A percentile compares a stretch with the other conserved stretches of the same genome.
These are phyloP conservation scores for Atrina japonica DNA, from an alignment of 2,888 invertebrate species.

Conservation along the genomic window DNA sequence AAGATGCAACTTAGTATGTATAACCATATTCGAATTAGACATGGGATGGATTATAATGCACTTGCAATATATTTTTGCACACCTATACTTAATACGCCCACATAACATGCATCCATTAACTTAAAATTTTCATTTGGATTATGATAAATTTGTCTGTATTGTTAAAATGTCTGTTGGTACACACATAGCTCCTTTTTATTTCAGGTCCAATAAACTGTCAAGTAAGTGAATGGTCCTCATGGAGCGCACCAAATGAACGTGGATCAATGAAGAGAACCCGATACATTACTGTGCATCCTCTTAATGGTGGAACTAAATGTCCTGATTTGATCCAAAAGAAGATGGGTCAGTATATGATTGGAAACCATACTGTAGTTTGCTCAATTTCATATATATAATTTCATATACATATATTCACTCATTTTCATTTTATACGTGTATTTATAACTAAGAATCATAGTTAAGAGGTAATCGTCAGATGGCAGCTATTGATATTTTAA, in stretches of 20 bases:
- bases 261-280: not conserved
- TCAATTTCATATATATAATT: not conserved
- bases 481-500: not conserved
- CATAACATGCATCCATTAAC: no score
- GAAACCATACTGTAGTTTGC: no score
- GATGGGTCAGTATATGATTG: not conserved
- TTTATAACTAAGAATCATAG: not conserved
- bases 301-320: constrained; percentile 11
- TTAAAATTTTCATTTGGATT: no score
- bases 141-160: no score
- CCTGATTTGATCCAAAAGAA: constrained; percentile 1
- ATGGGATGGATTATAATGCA: no score
- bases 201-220: constrained; percentile 10
- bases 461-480: not conserved
- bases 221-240: constrained; percentile 9
- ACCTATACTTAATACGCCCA: no score
- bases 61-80: no score
- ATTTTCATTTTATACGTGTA: not conserved
- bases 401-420: not conserved
- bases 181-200: not conserved
- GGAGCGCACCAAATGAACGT: constrained; percentile 7
- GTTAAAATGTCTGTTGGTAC: no score
- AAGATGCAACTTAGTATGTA: no score
- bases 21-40: no score
- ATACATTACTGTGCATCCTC: not conserved